Evolutionary conservation across 2,797 vertebrate genomes (phyloP), one percentile per base, ranked within the genome.

Genomic region (Girardinus metallicus): DNA sequence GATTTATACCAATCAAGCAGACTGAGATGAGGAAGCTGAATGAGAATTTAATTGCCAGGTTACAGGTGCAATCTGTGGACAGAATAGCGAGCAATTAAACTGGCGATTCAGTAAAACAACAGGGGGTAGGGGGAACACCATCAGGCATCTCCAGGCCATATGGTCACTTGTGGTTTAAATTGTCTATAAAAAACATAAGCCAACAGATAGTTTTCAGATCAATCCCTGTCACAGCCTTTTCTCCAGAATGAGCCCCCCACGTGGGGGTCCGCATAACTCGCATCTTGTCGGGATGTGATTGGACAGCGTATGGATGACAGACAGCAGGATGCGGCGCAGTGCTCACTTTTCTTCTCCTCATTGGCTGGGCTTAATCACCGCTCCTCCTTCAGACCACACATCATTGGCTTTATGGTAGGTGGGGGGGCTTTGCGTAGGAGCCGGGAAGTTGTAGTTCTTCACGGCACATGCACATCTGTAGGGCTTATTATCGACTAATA

Each of bases 401-500:
- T 74, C 85, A 90, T 89, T 88, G 88, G 93, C 83, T 91, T 78
- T 34, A 16, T 41, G 46, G 72, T 43, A 78, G 80, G 88, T 81
- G 84, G 62, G 84, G 85, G 83, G 81, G 80, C 66, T 81, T 75
- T 84, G 89, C 86, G 74, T 79, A 88, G 90, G 81, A 85, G 80
- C 82, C 78, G 86, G 91, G 96, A 95, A 94, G 85, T 91, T 96
- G 97, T 96, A 97, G 97, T 97, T 94, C 88, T 91, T 87, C 36
- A 11, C 68, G 9, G 76, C 49, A 16, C 80, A 80, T 82, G 80
- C 89, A 80, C 87, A 80, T 91, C 90, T 86, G 90, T 85, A 66
- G 75, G 62, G 86, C 82, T 86, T 85, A 86, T 90, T 82, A 90
- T 84, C 76, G 83, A 66, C 83, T 83, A 84, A 86, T 84, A 34